A percentile compares a stretch with the other conserved stretches of the same genome.
Evolutionary conservation across 2,797 vertebrate species (phyloP).

Genomic region (Sebastes aleutianus): DNA sequence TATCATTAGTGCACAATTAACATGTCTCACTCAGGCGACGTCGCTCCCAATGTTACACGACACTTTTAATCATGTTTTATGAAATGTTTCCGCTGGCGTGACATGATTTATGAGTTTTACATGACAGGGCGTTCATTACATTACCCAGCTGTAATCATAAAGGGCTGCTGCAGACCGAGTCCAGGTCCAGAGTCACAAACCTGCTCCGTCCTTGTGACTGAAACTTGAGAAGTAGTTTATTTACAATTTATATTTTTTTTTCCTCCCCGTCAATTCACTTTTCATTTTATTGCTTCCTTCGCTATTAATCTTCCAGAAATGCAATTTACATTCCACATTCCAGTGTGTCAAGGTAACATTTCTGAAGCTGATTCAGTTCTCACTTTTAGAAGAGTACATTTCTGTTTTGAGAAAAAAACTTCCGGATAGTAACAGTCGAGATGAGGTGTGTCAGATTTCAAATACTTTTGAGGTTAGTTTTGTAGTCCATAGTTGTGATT

Average conservation of each 20-base stretch:
- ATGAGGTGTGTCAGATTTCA: not conserved
- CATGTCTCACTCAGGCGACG: slow-evolving; percentile 71
- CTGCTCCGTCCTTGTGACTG: slow-evolving; percentile 3
- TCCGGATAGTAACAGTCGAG: not conserved
- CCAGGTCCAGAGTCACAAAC: slow-evolving; percentile 1
- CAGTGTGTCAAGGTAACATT: slow-evolving; percentile 1
- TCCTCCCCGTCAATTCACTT: not conserved
- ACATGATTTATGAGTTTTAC: slow-evolving; percentile 77
- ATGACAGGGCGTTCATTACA: slow-evolving; percentile 66
- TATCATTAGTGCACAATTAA: slow-evolving; percentile 82
- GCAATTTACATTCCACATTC: slow-evolving; percentile 28
- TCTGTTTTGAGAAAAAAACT: not conserved
- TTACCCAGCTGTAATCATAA: slow-evolving; percentile 58
- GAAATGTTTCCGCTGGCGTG: slow-evolving; percentile 63
- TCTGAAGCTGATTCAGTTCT: not conserved
- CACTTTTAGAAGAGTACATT: not conserved
- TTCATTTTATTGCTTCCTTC: not conserved
- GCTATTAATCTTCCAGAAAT: slow-evolving; percentile 9
- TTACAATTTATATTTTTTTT: not conserved
- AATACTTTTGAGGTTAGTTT: not conserved
- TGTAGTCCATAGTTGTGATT: not conserved
- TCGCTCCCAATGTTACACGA: slow-evolving; percentile 75
- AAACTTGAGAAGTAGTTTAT: slow-evolving; percentile 8
- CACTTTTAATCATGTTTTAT: slow-evolving; percentile 80
- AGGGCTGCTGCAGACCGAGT: slow-evolving; percentile 15